A percentile compares a stretch with the other conserved stretches of the same genome.
Conservation (phyloP, 2,888 invertebrate genomes). For the Octodonta nipae region DNA sequence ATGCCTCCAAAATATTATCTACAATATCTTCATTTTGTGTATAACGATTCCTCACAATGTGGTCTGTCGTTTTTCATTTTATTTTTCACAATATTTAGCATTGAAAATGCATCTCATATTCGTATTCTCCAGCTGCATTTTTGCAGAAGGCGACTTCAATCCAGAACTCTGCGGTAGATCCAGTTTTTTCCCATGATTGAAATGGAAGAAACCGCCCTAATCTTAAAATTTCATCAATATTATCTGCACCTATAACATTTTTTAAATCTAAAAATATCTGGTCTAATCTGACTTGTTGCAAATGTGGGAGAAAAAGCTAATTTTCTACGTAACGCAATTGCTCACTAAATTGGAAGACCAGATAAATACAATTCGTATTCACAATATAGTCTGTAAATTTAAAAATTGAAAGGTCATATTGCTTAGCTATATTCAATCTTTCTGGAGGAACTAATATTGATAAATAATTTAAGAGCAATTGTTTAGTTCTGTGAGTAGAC, state of each 20-base stretch:
- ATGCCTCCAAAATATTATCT: too few species aligned
- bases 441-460: too few species aligned
- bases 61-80: too few species aligned
- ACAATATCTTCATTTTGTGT: too few species aligned
- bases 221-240: neutral
- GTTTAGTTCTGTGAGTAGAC: too few species aligned
- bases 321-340: too few species aligned
- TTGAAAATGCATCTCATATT: neutral
- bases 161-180: neutral
- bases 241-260: neutral
- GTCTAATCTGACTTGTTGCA: neutral
- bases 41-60: too few species aligned
- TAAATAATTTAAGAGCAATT: too few species aligned
- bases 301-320: neutral
- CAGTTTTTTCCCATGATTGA: neutral
- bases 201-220: neutral
- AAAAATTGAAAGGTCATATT: neutral
- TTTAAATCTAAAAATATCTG: neutral
- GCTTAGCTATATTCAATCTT: too few species aligned
- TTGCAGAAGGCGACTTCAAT: neutral
- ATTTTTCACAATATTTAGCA: neutral
- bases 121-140: neutral
- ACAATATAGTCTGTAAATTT: neutral
- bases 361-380: neutral
- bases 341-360: neutral